Base-by-base conservation (phyloP, 1,140 invertebrate genomes). In the Saccostrea glomerata region DNA sequence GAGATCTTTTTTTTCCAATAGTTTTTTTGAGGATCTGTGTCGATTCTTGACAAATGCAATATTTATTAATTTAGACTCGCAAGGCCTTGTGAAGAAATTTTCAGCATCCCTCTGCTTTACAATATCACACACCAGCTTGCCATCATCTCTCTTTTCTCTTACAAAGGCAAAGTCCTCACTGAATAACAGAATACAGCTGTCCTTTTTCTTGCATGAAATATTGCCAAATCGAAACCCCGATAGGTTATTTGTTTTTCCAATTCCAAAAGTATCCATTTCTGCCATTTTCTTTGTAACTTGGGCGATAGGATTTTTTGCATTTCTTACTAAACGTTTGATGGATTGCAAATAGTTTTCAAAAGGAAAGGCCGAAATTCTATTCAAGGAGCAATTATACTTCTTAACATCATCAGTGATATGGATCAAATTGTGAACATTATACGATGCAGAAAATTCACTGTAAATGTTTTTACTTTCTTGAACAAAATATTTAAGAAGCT, bases 371-470 rank as follows among this genome's bases (percentile, higher is more conserved):
- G 54, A 55, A 25, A 85, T 60, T 15, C 23, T 36, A 30, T 85
- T 85, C 30, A 85, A 63, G n/a, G 84, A 85, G 15, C 54, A 63
- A 9, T 63, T 25, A 23, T 56, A 85, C 6, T 85, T 47, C 9
- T 30, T 25, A n/a, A 36, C 84, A 25, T 96, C 95, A 90, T 94
- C 91, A 84, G 91, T 83, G 40, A 96, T 82, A 93, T 96, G 95
- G 66, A 91, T 86, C 25, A 95, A 88, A n/a, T 82, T 55, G 90
- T 95, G 94, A 2, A 95, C 92, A 92, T 95, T 95, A 77, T 95
- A 94, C 1, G 56, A 58, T 4, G 5, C 56, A 58, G 5, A 58
- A 58, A 58, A 2, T 36, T 36, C 30, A 36, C 30, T 2, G 30
- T 36, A 36, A 36, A 36, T 36, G 30, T 36, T 36, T 36, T 36